Evolutionary conservation across 2,888 invertebrate genomes (phyloP).

Genomic region (Chrysina gloriosa): DNA sequence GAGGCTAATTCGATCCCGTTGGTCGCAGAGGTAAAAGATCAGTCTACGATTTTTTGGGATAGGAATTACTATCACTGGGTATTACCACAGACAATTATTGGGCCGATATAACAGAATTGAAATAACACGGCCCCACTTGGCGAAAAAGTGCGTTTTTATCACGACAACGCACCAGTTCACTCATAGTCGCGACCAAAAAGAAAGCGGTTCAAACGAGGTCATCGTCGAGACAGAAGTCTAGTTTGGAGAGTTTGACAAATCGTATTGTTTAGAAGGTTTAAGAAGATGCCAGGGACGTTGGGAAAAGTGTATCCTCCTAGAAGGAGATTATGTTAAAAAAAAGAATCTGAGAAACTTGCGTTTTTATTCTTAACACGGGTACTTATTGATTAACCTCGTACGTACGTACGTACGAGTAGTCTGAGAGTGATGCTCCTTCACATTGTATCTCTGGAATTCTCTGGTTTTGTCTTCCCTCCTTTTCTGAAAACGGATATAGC

Average conservation of each 20-base stretch:
- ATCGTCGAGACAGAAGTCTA: constrained; percentile 13
- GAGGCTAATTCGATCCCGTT: constrained; percentile 43
- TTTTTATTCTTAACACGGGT: no score
- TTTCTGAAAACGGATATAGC: no score
- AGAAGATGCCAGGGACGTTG: constrained; percentile 17
- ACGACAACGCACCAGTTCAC: constrained; percentile 33
- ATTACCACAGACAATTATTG: constrained; percentile 46
- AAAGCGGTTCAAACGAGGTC: constrained; percentile 11
- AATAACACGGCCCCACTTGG: constrained; percentile 43
- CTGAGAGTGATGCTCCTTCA: no score
- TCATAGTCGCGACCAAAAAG: constrained; percentile 5
- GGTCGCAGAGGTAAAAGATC: background rate
- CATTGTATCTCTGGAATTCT: no score
- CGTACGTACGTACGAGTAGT: no score
- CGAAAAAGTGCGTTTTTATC: constrained; percentile 34
- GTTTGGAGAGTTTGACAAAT: constrained; percentile 16
- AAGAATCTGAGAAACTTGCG: background rate
- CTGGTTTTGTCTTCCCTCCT: no score
- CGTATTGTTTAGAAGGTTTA: constrained; percentile 7
- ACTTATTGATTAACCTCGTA: no score
- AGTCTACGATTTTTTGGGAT: constrained; percentile 48
- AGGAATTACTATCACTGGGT: constrained; percentile 48
- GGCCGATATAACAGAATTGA: constrained; percentile 45
- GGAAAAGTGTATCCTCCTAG: constrained; percentile 18
- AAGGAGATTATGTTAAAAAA: constrained; percentile 16